A percentile compares a stretch with the other conserved stretches of the same genome.
Evolutionary conservation across 2,888 invertebrate species (phyloP).

Genomic region (Lydus trimaculatus): DNA sequence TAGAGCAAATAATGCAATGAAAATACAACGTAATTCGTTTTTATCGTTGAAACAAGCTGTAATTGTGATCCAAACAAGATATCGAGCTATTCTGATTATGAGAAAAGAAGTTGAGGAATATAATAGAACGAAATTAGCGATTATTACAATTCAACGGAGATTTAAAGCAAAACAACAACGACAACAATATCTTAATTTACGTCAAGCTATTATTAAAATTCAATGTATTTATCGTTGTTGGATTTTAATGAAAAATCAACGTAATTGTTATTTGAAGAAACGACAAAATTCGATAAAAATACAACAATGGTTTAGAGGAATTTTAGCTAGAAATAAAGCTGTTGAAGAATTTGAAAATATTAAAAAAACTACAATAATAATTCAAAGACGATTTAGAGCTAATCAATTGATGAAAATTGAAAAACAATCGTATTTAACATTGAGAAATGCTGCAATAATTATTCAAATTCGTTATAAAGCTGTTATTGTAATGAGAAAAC

Average conservation of each 20-base stretch:
- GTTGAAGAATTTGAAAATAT: constrained; percentile 39
- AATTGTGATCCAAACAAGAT: constrained; percentile 13
- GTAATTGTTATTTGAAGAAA: not conserved
- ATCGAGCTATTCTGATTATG: not conserved
- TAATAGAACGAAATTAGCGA: not conserved
- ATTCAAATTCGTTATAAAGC: constrained; percentile 59
- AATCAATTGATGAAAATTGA: constrained; percentile 52
- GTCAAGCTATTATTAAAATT: not conserved
- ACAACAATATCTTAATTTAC: not conserved
- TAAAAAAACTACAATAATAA: constrained; percentile 56
- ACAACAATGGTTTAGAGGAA: constrained; percentile 63
- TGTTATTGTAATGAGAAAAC: constrained; percentile 43
- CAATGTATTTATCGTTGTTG: not conserved
- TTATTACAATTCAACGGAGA: constrained; percentile 2
- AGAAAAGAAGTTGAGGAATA: not conserved
- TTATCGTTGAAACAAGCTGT: constrained; percentile 18
- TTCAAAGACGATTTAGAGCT: constrained; percentile 59
- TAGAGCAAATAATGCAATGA: constrained; percentile 41
- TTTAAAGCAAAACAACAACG: not conserved
- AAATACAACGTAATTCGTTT: constrained; percentile 30
- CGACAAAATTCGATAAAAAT: constrained; percentile 57
- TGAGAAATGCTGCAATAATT: constrained; percentile 40
- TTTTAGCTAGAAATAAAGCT: constrained; percentile 44
- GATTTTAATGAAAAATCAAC: constrained; percentile 30
- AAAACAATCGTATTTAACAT: constrained; percentile 18